Base-by-base conservation (phyloP, 2,113 vertebrate species). In the Taurulus bubalis region DNA sequence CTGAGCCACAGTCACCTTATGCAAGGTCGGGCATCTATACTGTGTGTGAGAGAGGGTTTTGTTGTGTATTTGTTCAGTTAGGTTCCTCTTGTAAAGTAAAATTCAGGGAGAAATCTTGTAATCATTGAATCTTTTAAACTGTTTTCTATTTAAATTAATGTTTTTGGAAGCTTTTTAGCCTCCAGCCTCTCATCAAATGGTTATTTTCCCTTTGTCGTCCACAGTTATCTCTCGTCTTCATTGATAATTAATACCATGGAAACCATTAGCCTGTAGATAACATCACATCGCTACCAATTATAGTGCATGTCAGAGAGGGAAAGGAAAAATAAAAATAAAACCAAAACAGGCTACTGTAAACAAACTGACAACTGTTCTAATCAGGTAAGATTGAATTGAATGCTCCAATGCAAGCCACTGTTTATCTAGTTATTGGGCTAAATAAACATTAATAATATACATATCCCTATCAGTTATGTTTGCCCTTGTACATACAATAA, bases 161-260 rank as follows among this genome's bases (percentile, higher is more conserved):
- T 77, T 77, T 59, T 67, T 62, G 62, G 59, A 66, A 64, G 73
- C 73, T 83, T 83, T 80, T 75, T 65, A 34, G 73, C 77, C 77
- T 28, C 55, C 60, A 80, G 85, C 73, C 38, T 80, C 70, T 77
- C 74, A 77, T 79, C 68, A 82, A 84, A 84, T 63, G 40, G 67
- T 45, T 32, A 11, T 83, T 71, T 76, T 80, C 51, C 49, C 58
- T 55, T 75, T 60, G 63, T 85, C 30, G 53, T 47, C 49, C 76
- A 73, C 75, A 79, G 67, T 82, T 87, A 67, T 67, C 6, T 36
- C 71, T 78, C 51, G 24, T 80, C 59, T 67, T 71, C 56, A 69
- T 22, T 79, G 75, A 87, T 83, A 76, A 79, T 81, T 75, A 74
- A 85, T 89, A 79, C 77, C 59, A 65, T 80, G 63, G 32, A 84